Conservation (phyloP, 2,113 vertebrate genomes). For the Falco punctatus region DNA sequence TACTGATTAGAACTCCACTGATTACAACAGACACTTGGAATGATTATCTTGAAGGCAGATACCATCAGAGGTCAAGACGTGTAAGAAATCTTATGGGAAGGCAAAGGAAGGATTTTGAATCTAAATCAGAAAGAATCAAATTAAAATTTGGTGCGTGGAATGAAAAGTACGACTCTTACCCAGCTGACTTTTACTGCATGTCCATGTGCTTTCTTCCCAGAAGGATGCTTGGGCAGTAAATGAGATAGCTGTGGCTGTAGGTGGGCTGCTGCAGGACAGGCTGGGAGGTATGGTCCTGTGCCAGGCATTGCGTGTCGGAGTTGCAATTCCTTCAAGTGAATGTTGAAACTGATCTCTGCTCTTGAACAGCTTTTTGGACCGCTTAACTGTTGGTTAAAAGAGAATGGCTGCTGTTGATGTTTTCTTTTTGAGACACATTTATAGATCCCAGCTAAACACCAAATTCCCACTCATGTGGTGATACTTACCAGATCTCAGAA, state of each 20-base stretch:
- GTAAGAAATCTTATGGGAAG: background rate
- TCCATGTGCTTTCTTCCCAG: background rate
- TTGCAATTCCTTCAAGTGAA: accelerated
- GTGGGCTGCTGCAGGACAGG: accelerated
- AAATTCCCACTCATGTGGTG: background rate
- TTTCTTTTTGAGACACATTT: background rate
- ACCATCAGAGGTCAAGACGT: background rate
- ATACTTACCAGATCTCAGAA: background rate
- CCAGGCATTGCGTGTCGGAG: accelerated
- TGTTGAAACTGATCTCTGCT: background rate
- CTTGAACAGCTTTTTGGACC: background rate
- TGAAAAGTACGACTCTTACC: background rate
- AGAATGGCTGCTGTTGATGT: background rate
- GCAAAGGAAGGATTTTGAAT: background rate
- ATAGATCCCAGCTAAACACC: background rate
- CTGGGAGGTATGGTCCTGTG: accelerated
- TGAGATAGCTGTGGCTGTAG: background rate
- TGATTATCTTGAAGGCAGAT: slow-evolving; percentile 9
- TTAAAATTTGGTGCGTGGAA: background rate
- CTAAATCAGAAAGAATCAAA: background rate
- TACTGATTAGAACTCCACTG: slow-evolving; percentile 32
- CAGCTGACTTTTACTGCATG: accelerated
- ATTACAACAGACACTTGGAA: slow-evolving; percentile 48
- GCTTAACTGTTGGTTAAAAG: background rate
- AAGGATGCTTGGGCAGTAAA: background rate